A percentile compares a stretch with the other conserved stretches of the same genome.
These are phyloP conservation scores for Cabera pusaria DNA, from an alignment of 2,888 invertebrate species.

Conservation along the genomic window DNA sequence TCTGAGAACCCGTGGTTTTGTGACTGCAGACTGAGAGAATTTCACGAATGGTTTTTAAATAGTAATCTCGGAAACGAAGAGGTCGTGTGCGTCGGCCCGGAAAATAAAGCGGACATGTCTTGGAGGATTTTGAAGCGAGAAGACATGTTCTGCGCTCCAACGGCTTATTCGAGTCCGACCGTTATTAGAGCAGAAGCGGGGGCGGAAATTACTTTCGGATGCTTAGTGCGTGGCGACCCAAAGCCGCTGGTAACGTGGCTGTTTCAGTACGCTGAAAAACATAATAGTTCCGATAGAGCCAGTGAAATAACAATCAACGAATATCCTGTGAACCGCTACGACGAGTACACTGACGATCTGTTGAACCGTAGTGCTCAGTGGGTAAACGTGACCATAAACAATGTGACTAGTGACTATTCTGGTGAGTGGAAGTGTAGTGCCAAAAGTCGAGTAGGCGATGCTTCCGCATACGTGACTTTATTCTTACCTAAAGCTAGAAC, in stretches of 20 bases:
- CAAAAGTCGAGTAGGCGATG: conserved; percentile 85
- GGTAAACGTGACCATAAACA: conserved; percentile 92
- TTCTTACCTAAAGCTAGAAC: conserved; percentile 84
- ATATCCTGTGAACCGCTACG: conserved; percentile 53
- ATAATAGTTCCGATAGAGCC: conserved; percentile 55
- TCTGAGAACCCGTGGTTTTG: conserved; percentile 96
- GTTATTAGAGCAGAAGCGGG: conserved; percentile 89
- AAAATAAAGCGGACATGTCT: conserved; percentile 83
- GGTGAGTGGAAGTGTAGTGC: conserved; percentile 94
- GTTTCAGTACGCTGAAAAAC: conserved; percentile 84
- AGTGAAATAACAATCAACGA: conserved; percentile 62
- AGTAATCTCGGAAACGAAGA: conserved; percentile 90
- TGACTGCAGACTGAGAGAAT: conserved; percentile 92
- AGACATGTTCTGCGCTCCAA: conserved; percentile 92
- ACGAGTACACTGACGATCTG: conserved; percentile 65
- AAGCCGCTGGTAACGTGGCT: conserved; percentile 91
- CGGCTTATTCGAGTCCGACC: conserved; percentile 83
- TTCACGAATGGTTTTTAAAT: conserved; percentile 91
- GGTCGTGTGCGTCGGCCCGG: conserved; percentile 88
- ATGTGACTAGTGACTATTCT: conserved; percentile 91
- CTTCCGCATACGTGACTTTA: conserved; percentile 84
- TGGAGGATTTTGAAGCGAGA: conserved; percentile 90
- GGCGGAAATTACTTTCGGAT: conserved; percentile 92
- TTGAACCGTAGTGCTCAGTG: conserved; percentile 84
- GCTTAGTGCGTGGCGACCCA: conserved; percentile 91